These are phyloP conservation scores for Cryptocephalus primarius DNA, from an alignment of 2,888 invertebrate genomes.

Conservation along the genomic window DNA sequence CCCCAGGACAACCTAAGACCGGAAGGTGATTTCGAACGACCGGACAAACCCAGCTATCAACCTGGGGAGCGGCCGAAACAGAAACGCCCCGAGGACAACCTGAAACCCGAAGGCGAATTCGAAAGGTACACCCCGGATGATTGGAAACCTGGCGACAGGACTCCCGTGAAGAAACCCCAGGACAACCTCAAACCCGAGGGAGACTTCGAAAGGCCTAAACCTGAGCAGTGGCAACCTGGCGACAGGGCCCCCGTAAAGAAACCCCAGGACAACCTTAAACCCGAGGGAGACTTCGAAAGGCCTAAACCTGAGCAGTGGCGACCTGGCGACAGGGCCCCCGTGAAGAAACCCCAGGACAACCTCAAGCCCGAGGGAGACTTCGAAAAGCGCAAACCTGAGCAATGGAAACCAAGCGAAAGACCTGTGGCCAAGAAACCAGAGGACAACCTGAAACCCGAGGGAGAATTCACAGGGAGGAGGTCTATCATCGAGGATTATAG, in stretches of 20 bases:
- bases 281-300: slow-evolving; percentile 47
- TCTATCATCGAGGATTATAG: slow-evolving; percentile 46
- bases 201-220: slow-evolving; percentile 43
- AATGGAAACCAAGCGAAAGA: slow-evolving; percentile 30
- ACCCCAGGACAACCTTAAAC: slow-evolving; percentile 41
- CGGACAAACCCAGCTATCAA: slow-evolving; percentile 21
- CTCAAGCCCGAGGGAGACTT: slow-evolving; percentile 36
- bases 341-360: slow-evolving; percentile 32
- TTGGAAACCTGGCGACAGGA: slow-evolving; percentile 27
- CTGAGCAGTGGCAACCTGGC: slow-evolving; percentile 34
- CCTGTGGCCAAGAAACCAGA: slow-evolving; percentile 28
- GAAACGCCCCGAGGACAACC: slow-evolving; percentile 34
- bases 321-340: slow-evolving; percentile 30
- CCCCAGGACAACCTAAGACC: slow-evolving; percentile 38
- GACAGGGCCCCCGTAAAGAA: slow-evolving; percentile 16
- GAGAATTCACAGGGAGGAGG: slow-evolving; percentile 39
- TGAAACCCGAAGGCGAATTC: slow-evolving; percentile 32
- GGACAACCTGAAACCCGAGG: slow-evolving; percentile 38
- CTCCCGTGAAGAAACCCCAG: slow-evolving; percentile 21
- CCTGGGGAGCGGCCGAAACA: slow-evolving; percentile 38
- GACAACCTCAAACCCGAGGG: slow-evolving; percentile 49
- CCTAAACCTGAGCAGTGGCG: slow-evolving; percentile 34
- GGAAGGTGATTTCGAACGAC: slow-evolving; percentile 41
- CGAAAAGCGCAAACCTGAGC: slow-evolving; percentile 33
- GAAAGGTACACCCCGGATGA: slow-evolving; percentile 31